Conservation (phyloP, 2,113 vertebrate genomes). For the Mungos mungo region DNA sequence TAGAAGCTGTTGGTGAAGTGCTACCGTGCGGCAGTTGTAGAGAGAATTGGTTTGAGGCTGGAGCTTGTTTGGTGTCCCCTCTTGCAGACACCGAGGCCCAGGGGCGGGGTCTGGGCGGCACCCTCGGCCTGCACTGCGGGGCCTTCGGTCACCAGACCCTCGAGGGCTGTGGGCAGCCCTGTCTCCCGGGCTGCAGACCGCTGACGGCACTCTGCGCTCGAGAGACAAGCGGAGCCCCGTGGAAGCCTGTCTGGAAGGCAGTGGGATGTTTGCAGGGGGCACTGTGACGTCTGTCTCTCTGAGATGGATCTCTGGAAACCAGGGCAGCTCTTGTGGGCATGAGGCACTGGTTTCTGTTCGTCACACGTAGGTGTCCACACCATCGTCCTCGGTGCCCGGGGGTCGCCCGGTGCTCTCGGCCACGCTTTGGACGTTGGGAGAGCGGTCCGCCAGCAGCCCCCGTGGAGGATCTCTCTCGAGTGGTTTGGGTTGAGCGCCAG, state of each 20-base stretch:
- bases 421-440: not conserved
- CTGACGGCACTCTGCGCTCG: accelerated
- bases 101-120: not conserved
- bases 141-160: not conserved
- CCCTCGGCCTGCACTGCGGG: accelerated
- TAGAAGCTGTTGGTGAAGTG: not conserved
- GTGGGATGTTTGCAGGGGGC: accelerated
- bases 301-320: not conserved
- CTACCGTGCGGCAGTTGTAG: not conserved
- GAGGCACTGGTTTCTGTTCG: accelerated
- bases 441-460: too few relatives aligned
- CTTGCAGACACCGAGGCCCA: not conserved
- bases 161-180: not conserved
- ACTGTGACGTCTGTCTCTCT: accelerated
- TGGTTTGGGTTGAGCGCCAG: not conserved
- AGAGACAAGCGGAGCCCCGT: accelerated
- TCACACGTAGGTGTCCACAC: too few relatives aligned
- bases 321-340: accelerated
- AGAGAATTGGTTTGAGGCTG: not conserved
- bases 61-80: not conserved
- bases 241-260: not conserved
- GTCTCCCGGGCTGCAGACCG: not conserved
- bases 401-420: not conserved
- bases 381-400: not conserved
- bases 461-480: accelerated